Evolutionary conservation across 2,113 vertebrate genomes (phyloP).

Genomic region (Corapipo altera): DNA sequence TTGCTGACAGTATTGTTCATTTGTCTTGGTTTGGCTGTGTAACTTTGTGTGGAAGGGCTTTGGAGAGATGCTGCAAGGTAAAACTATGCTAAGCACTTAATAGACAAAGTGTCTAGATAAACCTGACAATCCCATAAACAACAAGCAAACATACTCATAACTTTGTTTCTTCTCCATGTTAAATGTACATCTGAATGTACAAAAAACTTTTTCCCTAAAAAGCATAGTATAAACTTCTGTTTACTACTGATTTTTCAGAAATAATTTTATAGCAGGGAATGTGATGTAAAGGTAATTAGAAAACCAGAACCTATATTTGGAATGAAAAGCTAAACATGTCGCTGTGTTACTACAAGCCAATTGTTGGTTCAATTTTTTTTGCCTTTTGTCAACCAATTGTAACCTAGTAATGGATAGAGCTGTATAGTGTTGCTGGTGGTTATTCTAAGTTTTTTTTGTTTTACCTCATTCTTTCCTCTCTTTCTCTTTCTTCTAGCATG

Average conservation of each 20-base stretch:
- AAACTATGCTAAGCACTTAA: neutral
- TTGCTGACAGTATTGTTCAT: accelerated
- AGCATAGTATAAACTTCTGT: neutral
- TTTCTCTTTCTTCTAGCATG: constrained; percentile 69
- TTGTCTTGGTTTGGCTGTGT: neutral
- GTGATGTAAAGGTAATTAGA: neutral
- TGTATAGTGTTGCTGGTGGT: neutral
- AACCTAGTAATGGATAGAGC: neutral
- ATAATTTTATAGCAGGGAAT: neutral
- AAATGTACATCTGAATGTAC: neutral
- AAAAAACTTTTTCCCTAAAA: neutral
- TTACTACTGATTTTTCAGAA: neutral
- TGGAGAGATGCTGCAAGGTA: neutral
- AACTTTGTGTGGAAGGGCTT: neutral
- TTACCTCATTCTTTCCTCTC: neutral
- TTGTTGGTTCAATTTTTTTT: neutral
- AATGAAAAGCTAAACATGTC: neutral
- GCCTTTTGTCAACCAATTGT: neutral
- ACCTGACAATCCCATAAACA: neutral
- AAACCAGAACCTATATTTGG: neutral
- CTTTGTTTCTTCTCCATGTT: neutral
- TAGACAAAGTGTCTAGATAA: neutral
- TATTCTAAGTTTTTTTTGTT: neutral
- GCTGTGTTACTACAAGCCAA: neutral
- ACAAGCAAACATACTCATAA: neutral